A percentile compares a stretch with the other conserved stretches of the same genome.
These are phyloP conservation scores for Probaryconus sp. DNA, from an alignment of 1,140 invertebrate genomes.

Conservation along the genomic window DNA sequence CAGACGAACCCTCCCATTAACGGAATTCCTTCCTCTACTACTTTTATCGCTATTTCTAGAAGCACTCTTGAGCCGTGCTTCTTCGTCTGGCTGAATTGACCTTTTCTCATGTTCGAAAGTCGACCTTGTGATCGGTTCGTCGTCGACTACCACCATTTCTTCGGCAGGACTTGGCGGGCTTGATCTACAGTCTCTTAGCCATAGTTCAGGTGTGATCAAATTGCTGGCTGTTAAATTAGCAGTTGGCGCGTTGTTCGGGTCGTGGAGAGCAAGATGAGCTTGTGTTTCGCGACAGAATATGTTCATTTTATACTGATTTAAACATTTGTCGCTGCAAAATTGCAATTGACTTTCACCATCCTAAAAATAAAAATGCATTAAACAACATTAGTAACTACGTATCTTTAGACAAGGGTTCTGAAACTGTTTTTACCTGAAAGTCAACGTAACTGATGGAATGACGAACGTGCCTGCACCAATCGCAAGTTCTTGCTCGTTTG, in stretches of 20 bases:
- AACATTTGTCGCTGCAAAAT: conserved; percentile 92
- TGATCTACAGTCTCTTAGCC: conserved; percentile 87
- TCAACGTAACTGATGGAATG: conserved; percentile 95
- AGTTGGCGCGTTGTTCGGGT: conserved; percentile 75
- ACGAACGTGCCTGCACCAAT: conserved; percentile 93
- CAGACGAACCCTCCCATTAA: conserved; percentile 73
- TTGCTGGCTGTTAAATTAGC: conserved; percentile 69
- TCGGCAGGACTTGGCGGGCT: conserved; percentile 80
- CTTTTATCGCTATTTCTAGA: conserved; percentile 67
- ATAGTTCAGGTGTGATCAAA: conserved; percentile 92
- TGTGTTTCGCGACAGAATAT: conserved; percentile 95
- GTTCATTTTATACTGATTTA: conserved; percentile 97
- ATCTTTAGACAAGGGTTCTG: too few relatives aligned
- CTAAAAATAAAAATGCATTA: conserved; percentile 72
- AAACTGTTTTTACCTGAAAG: too few relatives aligned
- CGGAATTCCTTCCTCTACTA: conserved; percentile 69
- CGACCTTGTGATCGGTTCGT: conserved; percentile 61
- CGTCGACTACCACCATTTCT: conserved; percentile 71
- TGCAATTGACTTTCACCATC: conserved; percentile 88
- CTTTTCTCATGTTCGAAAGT: conserved; percentile 65
- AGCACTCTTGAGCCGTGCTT: conserved; percentile 35
- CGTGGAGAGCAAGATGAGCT: conserved; percentile 90
- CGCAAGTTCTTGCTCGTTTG: conserved; percentile 94
- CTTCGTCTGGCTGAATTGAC: conserved; percentile 44
- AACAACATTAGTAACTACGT: background rate